A percentile compares a stretch with the other conserved stretches of the same genome.
Conservation (phyloP, 2,113 vertebrate genomes). For the Acanthochromis polyacanthus region DNA sequence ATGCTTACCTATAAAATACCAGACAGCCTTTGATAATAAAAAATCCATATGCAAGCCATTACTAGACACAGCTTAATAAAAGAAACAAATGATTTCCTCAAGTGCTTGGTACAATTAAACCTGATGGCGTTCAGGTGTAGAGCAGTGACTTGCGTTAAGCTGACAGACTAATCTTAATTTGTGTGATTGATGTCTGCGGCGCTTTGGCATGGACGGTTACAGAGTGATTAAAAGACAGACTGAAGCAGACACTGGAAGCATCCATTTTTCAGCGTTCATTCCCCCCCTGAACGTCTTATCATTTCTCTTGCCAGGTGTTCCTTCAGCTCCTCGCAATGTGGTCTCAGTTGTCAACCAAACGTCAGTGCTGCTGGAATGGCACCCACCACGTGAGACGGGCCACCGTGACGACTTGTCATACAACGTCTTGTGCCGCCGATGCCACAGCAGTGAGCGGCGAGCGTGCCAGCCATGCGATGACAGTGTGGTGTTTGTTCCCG, state of each 20-base stretch:
- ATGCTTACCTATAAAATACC: constrained; percentile 5
- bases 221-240: background rate
- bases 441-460: constrained; percentile 89
- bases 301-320: constrained; percentile 87
- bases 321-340: constrained; percentile 93
- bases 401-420: constrained; percentile 94
- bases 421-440: constrained; percentile 94
- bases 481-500: constrained; percentile 91
- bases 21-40: constrained; percentile 21
- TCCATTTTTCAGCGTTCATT: background rate
- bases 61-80: constrained; percentile 9
- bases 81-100: constrained; percentile 12
- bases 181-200: constrained; percentile 8
- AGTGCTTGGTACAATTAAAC: constrained; percentile 15
- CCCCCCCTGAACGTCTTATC: background rate
- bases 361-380: constrained; percentile 95
- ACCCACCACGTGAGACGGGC: constrained; percentile 91
- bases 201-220: background rate
- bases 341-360: constrained; percentile 98
- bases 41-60: constrained; percentile 27
- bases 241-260: background rate
- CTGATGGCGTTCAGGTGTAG: constrained; percentile 40
- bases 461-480: constrained; percentile 94
- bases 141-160: background rate
- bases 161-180: constrained; percentile 13